Evolutionary conservation across 2,797 vertebrate species (phyloP), one percentile per base, ranked within the genome.

Genomic region (Phataginus tetradactyla): DNA sequence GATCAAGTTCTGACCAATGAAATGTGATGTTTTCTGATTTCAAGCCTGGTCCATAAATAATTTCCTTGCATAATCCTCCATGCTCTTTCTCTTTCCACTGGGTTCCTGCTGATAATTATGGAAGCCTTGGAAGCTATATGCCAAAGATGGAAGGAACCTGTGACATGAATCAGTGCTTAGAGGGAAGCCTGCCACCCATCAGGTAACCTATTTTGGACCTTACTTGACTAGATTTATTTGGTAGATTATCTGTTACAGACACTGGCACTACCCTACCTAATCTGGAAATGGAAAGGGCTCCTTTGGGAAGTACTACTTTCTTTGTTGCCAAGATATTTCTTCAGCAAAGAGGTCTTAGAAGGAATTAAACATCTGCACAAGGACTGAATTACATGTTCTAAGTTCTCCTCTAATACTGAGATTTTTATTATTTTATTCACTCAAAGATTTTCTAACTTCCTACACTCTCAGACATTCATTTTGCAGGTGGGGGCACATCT

Each of bases 371-470:
- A 59, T 37, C 78, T 94, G 66, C 10, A 13, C 13, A 5, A 29
- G 2, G 3, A 29, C 27, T 93, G 39, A 88, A 63, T 66, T 85
- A 66, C 3, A 11, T 49, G 25, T 77, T 81, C 49, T 37, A 13
- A 68, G 8, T 77, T 85, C 45, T 7, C 10, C 10, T 79, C 55
- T 49, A 85, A 55, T 57, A 18, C 12, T 92, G 61, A 90, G 10
- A 37, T 66, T 81, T 72, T 92, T 55, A 42, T 85, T 81, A 49
- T 75, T 71, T 91, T 92, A 75, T 42, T 93, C 59, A 53, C 13
- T n/a, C 32, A 45, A 45, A 53, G 5, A 42, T 66, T 59, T 92
- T 69, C 2, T 11, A 90, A 49, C 18, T 77, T 86, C 64, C n/a
- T 66, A 23, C 8, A 61, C 7, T 74, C 42, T 59, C 9, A 69